A percentile compares a stretch with the other conserved stretches of the same genome.
Conservation (phyloP, 2,888 invertebrate genomes). For the Bellardia pandia region DNA sequence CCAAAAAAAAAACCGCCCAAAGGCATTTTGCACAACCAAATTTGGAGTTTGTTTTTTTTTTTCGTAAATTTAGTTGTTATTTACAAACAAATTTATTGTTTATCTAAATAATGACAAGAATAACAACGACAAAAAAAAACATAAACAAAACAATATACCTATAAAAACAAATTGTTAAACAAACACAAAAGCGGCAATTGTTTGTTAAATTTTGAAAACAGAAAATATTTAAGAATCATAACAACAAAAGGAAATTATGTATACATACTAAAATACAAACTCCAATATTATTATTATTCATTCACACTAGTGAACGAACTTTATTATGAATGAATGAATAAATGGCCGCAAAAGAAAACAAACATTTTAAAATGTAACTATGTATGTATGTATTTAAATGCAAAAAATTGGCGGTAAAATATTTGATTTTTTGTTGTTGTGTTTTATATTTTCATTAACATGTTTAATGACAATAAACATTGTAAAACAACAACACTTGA, state of each 20-base stretch:
- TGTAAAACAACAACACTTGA: conserved; percentile 35
- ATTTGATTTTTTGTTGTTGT: conserved; percentile 23
- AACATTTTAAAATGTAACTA: too few relatives aligned
- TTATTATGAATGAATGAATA: conserved; percentile 42
- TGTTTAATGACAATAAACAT: conserved; percentile 27
- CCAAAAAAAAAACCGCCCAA: conserved; percentile 6
- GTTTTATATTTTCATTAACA: conserved; percentile 44
- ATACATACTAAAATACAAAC: background rate
- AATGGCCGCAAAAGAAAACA: background rate
- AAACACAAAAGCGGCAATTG: conserved; percentile 19
- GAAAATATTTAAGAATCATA: conserved; percentile 2
- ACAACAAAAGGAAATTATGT: background rate
- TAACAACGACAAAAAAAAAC: conserved; percentile 8
- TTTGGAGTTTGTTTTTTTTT: conserved; percentile 6
- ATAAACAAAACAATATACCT: background rate
- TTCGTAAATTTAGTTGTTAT: conserved; percentile 3
- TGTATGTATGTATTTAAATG: background rate
- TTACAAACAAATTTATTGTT: conserved; percentile 22
- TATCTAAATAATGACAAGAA: conserved; percentile 28
- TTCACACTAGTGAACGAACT: background rate
- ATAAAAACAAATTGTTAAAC: conserved; percentile 2
- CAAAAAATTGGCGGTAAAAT: conserved; percentile 44
- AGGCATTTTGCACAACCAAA: conserved; percentile 26
- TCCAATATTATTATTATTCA: conserved; percentile 9
- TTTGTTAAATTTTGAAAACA: background rate